Percentiles rank a stretch among this genome's conserved stretches.
Conservation (phyloP, 2,113 vertebrate genomes). For the Phaetusa simplex region DNA sequence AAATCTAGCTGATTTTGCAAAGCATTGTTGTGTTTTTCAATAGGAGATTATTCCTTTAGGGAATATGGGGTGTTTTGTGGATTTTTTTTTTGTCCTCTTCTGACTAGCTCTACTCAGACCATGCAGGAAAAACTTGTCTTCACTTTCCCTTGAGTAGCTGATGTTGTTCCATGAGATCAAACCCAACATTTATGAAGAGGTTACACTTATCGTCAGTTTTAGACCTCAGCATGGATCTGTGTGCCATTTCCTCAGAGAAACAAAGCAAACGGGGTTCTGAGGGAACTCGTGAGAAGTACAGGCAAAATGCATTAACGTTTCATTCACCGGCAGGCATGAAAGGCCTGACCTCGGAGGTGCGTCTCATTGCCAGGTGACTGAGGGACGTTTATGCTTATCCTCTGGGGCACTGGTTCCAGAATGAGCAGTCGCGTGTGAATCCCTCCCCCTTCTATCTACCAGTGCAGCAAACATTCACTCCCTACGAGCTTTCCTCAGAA, state of each 20-base stretch:
- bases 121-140: not conserved
- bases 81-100: not conserved
- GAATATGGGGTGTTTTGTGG: not conserved
- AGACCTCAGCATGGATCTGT: not conserved
- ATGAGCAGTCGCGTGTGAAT: not conserved
- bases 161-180: not conserved
- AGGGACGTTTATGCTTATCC: not conserved
- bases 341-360: not conserved
- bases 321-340: not conserved
- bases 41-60: not conserved
- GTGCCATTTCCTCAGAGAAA: not conserved
- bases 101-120: not conserved
- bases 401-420: not conserved
- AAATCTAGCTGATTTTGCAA: not conserved
- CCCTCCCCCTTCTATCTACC: not conserved
- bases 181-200: not conserved
- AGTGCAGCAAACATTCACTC: not conserved
- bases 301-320: not conserved
- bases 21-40: not conserved
- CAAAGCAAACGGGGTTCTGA: not conserved
- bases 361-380: accelerated
- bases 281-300: not conserved
- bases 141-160: not conserved
- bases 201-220: not conserved
- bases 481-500: not conserved